Evolutionary conservation across 2,797 vertebrate genomes (phyloP), one percentile per base, ranked within the genome.

Genomic region (Chaenodraco wilsoni): DNA sequence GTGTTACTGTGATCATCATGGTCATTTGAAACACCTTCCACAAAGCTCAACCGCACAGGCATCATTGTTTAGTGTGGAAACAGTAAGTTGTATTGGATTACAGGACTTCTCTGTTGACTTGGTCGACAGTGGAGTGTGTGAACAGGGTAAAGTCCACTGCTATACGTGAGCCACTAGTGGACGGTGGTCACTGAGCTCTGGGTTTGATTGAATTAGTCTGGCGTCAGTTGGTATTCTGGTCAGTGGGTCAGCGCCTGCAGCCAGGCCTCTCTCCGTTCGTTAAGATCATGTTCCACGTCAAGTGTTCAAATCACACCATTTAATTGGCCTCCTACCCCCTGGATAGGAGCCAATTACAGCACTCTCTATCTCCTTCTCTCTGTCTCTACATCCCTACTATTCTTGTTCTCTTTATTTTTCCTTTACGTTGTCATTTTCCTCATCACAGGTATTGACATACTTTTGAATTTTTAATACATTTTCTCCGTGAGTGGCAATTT

Each of bases 231-330:
- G 54, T 83, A 82, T 88, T 82, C 75, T 80, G 85, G 85, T 90
- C 85, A 90, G 89, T 88, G 79, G 84, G 87, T 80, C 84, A 74
- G 65, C 7, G 79, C 89, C 85, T 74, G 81, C 51, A 84, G 84
- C 81, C 65, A 16, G 62, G 57, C 68, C 64, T 65, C 75, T 86
- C 77, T 68, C 66, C 46, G 0, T 89, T 87, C 15, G 56, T 76
- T 88, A 83, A 89, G 88, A 70, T 74, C 78, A 86, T 84, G 78
- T 83, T 89, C 59, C 74, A 85, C 72, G 19, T 90, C 82, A 86
- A 86, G 80, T 82, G 79, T 81, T 88, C 70, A 72, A 81, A 89
- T 89, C 82, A 71, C 73, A 84, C 56, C 74, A 50, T 89, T 88
- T 90, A 88, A 89, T 87, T 88, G 82, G 81, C 72, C 78, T 86